Percentiles rank a stretch among this genome's conserved stretches.
These are phyloP conservation scores for Harpegnathos saltator DNA, from an alignment of 1,140 invertebrate genomes.

Conservation along the genomic window DNA sequence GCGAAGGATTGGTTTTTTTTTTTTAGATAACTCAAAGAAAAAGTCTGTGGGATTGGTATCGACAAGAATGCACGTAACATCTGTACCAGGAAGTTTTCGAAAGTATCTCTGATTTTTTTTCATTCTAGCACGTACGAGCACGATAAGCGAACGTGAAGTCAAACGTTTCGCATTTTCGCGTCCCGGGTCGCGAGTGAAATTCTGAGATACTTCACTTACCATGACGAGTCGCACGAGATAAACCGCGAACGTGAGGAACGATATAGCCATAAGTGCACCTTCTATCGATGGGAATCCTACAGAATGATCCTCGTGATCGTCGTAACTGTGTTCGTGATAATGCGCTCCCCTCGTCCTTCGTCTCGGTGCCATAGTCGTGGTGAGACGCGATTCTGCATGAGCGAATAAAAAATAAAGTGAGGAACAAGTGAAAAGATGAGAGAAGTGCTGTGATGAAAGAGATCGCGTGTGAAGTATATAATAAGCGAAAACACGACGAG, in stretches of 20 bases:
- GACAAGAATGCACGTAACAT: not conserved
- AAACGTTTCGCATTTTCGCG: too few relatives aligned
- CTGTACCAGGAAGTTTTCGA: too few relatives aligned
- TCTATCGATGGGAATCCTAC: constrained; percentile 92
- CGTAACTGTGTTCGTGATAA: constrained; percentile 64
- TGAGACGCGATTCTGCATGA: constrained; percentile 65
- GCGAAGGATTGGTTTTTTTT: constrained; percentile 19
- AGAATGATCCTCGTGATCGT: constrained; percentile 68
- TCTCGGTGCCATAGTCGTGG: constrained; percentile 23
- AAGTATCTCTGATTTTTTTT: too few relatives aligned
- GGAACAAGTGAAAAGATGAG: not conserved
- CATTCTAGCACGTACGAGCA: too few relatives aligned
- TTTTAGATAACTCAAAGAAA: not conserved
- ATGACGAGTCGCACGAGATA: constrained; percentile 93
- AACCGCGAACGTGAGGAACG: constrained; percentile 93
- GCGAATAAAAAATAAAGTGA: not conserved
- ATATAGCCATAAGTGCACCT: constrained; percentile 92
- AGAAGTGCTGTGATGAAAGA: too few relatives aligned
- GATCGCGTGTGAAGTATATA: too few relatives aligned
- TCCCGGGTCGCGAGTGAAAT: too few relatives aligned
- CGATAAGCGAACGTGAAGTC: too few relatives aligned
- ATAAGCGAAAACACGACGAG: too few relatives aligned
- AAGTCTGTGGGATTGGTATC: not conserved
- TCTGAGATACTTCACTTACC: constrained; percentile 84
- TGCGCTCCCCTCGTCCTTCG: constrained; percentile 67